A percentile compares a stretch with the other conserved stretches of the same genome.
Evolutionary conservation across 2,888 invertebrate genomes (phyloP).

Genomic region (Epiperipatus broadwayi): DNA sequence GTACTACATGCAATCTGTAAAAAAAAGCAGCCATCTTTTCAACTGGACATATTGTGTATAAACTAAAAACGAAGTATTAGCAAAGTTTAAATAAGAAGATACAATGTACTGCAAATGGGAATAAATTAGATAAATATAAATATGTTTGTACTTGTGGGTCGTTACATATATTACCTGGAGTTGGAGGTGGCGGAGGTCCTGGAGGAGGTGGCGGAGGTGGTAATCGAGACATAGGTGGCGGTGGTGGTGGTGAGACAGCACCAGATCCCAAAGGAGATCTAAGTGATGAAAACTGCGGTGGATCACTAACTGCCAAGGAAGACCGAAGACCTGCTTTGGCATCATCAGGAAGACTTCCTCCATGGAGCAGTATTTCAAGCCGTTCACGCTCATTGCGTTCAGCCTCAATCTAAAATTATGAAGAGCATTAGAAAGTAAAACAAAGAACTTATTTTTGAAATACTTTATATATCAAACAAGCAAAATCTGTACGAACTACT

Average conservation of each 20-base stretch:
- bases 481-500: no score
- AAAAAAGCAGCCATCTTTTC: no score
- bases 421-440: no score
- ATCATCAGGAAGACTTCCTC: conserved; percentile 80
- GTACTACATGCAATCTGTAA: no score
- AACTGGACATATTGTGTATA: no score
- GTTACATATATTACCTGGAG: conserved; percentile 17
- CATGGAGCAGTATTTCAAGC: conserved; percentile 63
- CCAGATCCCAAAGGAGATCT: conserved; percentile 19
- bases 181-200: conserved; percentile 35
- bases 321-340: conserved; percentile 44
- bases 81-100: no score
- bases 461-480: no score
- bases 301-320: conserved; percentile 18
- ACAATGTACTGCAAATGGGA: no score
- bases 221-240: conserved; percentile 27
- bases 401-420: conserved; percentile 23
- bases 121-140: no score
- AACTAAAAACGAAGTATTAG: no score
- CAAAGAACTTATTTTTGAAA: no score
- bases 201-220: conserved; percentile 42
- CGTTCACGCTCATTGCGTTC: conserved; percentile 46
- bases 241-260: conserved; percentile 17
- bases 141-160: no score
- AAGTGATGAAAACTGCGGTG: conserved; percentile 18